Base-by-base conservation (phyloP, 2,888 invertebrate genomes). In the Pemphredon lugubris region DNA sequence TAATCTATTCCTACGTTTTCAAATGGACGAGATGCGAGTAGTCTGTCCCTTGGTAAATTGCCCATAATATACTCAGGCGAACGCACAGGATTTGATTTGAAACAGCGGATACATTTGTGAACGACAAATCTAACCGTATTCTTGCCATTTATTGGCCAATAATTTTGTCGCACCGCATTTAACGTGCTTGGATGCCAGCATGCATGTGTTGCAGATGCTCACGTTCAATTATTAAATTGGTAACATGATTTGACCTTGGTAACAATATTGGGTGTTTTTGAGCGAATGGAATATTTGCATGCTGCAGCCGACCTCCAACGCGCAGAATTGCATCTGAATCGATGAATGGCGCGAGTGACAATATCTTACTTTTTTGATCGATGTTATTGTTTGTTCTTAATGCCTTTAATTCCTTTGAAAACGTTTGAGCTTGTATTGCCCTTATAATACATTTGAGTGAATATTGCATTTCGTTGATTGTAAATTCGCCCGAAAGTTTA, bases 101-200 rank as follows among this genome's bases (percentile, higher is more conserved):
- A 59, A 9, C 50, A 60, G 1, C 13, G 14, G 0, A 60, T 16
- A 9, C 51, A 60, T 0, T 14, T 26, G 2, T 34, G 21, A 1
- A 51, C 14, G 6, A 39, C 9, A 2, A 11, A 20, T 9, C 42
- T n/a, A 13, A 50, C 23, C 5, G n/a, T 2, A 5, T 21, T 32
- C 14, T 16, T 50, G 2, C 37, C 51, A n/a, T 23, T 16, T 9
- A 26, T 9, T 3, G 30, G n/a, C 58, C 48, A 59, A 30, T 40
- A 59, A 9, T 11, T 48, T 1, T 40, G 9, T 11, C 40, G 13
- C 1, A 50, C 16, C 20, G 16, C 2, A 1, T 26, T 39, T 9
- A 59, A n/a, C 0, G 48, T 20, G 5, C 16, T 11, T 39, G 39
- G 2, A 37, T 18, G 0, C 40, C 47, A 5, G 30, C 39, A n/a